These are phyloP conservation scores for Panulirus ornatus DNA, from an alignment of 1,140 invertebrate genomes.

Conservation along the genomic window DNA sequence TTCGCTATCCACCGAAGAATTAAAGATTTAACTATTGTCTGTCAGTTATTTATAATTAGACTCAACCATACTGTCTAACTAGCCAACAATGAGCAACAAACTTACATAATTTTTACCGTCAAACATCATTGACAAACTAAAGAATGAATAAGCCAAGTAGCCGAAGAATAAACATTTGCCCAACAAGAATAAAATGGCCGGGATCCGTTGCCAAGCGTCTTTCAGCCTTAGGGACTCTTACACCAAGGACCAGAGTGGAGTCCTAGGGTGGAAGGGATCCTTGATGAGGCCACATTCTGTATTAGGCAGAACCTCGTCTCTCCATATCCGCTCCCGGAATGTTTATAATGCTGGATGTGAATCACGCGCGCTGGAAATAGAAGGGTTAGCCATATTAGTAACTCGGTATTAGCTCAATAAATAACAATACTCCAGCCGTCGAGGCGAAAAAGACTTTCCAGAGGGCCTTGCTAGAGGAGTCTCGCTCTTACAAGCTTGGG, in stretches of 20 bases:
- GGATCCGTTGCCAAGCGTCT: background rate
- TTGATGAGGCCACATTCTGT: conserved; percentile 33
- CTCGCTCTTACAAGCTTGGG: conserved; percentile 24
- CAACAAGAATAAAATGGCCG: background rate
- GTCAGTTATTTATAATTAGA: background rate
- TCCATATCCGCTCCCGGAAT: conserved; percentile 10
- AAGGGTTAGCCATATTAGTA: conserved; percentile 72
- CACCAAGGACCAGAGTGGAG: background rate
- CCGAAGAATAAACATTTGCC: conserved; percentile 10
- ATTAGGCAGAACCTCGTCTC: conserved; percentile 24
- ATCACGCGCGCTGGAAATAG: conserved; percentile 66
- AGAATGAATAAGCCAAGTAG: conserved; percentile 9
- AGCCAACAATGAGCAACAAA: background rate
- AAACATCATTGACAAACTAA: conserved; percentile 8
- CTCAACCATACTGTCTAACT: background rate
- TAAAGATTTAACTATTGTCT: background rate
- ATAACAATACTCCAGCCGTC: conserved; percentile 59
- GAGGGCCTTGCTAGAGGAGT: background rate
- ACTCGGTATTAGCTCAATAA: conserved; percentile 70
- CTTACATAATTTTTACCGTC: conserved; percentile 18
- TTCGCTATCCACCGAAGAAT: no score
- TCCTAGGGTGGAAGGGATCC: background rate
- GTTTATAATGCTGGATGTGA: conserved; percentile 68
- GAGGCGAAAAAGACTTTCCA: conserved; percentile 43
- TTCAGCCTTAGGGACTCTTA: conserved; percentile 2